A percentile compares a stretch with the other conserved stretches of the same genome.
Evolutionary conservation across 2,797 vertebrate genomes (phyloP).

Genomic region (Macroramphosus scolopax): DNA sequence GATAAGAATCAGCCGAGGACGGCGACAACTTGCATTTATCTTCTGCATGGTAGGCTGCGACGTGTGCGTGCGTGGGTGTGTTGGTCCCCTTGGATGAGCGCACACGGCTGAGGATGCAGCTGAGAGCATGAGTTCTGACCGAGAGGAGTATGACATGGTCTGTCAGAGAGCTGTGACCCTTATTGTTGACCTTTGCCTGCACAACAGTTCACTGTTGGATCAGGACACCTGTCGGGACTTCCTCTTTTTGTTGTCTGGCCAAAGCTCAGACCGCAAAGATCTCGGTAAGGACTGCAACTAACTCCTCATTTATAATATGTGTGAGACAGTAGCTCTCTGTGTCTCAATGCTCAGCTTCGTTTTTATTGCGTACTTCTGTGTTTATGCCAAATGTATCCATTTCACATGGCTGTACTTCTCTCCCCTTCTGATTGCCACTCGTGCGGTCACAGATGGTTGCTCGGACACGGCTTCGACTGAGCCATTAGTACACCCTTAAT

Average conservation of each 20-base stretch:
- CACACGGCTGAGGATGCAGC: constrained; percentile 75
- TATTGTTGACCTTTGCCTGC: constrained; percentile 82
- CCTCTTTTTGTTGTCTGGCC: constrained; percentile 74
- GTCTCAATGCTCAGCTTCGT: no score
- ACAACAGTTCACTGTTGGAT: constrained; percentile 77
- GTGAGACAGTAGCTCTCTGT: constrained; percentile 6
- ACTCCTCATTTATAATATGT: constrained; percentile 15
- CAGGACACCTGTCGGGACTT: constrained; percentile 80
- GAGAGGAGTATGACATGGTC: constrained; percentile 81
- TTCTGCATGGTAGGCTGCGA: constrained; percentile 50
- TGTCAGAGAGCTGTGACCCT: constrained; percentile 84
- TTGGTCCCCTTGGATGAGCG: constrained; percentile 71
- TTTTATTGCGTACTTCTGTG: no score
- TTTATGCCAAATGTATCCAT: no score
- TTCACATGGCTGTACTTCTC: constrained; percentile 7
- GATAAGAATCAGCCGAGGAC: constrained; percentile 56
- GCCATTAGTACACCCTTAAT: constrained; percentile 58
- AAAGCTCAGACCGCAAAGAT: constrained; percentile 62
- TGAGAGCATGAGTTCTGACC: constrained; percentile 81
- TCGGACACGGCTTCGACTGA: constrained; percentile 26
- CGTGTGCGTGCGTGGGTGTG: constrained; percentile 27
- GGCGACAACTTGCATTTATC: constrained; percentile 67
- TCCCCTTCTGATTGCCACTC: constrained; percentile 14
- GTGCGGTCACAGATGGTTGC: constrained; percentile 11
- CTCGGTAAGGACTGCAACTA: constrained; percentile 61